Conservation (phyloP, 2,797 vertebrate species). For the Protonibea diacanthus region DNA sequence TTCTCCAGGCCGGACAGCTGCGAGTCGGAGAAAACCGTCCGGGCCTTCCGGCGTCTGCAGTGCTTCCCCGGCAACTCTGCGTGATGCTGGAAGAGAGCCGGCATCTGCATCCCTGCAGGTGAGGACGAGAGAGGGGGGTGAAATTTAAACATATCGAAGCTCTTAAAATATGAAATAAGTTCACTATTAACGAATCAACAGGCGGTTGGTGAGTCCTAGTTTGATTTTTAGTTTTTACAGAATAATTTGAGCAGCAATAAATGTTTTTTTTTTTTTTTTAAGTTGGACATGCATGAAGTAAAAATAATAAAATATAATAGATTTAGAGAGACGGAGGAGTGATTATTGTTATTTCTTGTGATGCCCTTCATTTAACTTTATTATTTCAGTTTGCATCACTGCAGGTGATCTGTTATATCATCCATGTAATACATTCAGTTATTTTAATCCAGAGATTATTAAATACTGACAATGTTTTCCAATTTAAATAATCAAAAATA, state of each 20-base stretch:
- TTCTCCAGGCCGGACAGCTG: conserved; percentile 98
- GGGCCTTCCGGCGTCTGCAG: conserved; percentile 95
- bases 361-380: neutral
- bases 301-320: neutral
- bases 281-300: neutral
- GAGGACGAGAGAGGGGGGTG: rapidly evolving
- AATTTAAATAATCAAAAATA: neutral
- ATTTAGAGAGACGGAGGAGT: neutral
- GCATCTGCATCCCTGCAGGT: conserved; percentile 92
- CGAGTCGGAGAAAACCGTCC: conserved; percentile 98
- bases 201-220: too few species aligned
- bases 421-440: neutral
- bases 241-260: neutral
- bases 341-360: neutral
- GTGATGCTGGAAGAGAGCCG: conserved; percentile 94
- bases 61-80: conserved; percentile 95
- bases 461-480: neutral
- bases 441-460: neutral
- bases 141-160: neutral
- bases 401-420: neutral
- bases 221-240: neutral
- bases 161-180: neutral
- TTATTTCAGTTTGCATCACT: too few species aligned
- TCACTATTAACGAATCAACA: neutral
- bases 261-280: neutral